Evolutionary conservation across 2,113 vertebrate genomes (phyloP), one percentile per base, ranked within the genome.

Genomic region (Chauna torquata): DNA sequence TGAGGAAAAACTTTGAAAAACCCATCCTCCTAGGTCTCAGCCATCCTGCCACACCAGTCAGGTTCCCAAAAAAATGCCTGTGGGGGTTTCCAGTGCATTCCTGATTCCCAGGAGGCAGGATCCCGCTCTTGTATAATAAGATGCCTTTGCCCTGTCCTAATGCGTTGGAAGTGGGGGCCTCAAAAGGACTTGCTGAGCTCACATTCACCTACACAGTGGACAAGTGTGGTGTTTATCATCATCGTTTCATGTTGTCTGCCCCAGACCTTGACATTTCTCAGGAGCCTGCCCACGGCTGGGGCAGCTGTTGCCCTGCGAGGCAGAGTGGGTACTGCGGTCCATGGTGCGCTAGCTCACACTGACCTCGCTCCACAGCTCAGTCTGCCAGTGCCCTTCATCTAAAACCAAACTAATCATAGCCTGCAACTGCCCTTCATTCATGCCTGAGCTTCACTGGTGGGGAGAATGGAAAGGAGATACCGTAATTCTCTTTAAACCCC

Each of bases 401-500:
- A 92, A 94, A 95, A 42, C 30, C 58, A 59, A 82, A 36, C 24
- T 32, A 58, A 90, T 88, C 68, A 92, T 90, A 96, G 45, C 55
- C 81, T 6, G 3, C n/a, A 36, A 57, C 49, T 82, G 28, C 44
- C 66, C 75, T 80, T 79, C 52, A 59, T 87, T 92, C 16, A 0
- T 68, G 59, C 49, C 58, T 14, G 22, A 91, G 58, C 32, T 72
- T 95, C 57, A 24, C 87, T 57, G 82, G 84, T 49, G 78, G 57
- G 52, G 47, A 94, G 74, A 66, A 27, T 18, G 22, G 71, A 88
- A 93, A 90, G 36, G 62, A n/a, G 54, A 91, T 94, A 77, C 2
- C 3, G 69, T 76, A 85, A 91, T 93, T 96, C 82, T 85, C 83
- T 93, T 90, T 65, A 90, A 90, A 94, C 36, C 84, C 90, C 68